These are phyloP conservation scores for Chalcis sispes DNA, from an alignment of 2,888 invertebrate species.

Conservation along the genomic window DNA sequence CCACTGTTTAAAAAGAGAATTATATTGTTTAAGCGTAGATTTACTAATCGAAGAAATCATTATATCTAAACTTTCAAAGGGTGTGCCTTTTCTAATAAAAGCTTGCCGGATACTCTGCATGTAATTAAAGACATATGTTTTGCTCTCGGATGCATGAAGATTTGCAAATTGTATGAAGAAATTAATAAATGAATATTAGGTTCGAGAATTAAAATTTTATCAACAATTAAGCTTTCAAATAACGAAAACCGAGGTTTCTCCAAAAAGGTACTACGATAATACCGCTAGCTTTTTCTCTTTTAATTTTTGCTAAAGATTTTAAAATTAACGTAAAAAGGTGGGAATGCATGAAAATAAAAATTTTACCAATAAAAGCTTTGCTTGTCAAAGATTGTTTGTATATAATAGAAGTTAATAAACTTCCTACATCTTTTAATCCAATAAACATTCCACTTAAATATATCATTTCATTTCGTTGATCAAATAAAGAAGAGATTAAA, in stretches of 20 bases:
- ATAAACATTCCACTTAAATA: not conserved
- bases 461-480: not conserved
- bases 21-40: slow-evolving; percentile 15
- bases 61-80: slow-evolving; percentile 15
- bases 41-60: not conserved
- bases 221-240: not conserved
- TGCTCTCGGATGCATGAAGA: slow-evolving; percentile 38
- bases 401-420: not conserved
- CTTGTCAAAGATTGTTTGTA: not conserved
- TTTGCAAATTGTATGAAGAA: slow-evolving; percentile 52
- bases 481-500: not conserved
- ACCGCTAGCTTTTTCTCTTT: slow-evolving; percentile 1
- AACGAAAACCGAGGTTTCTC: not conserved
- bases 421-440: not conserved
- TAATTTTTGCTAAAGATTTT: slow-evolving; percentile 8
- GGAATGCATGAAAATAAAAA: not conserved
- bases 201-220: not conserved
- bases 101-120: slow-evolving; percentile 52
- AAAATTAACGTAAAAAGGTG: slow-evolving; percentile 2
- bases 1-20: not conserved
- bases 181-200: slow-evolving; percentile 48
- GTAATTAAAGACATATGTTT: slow-evolving; percentile 51
- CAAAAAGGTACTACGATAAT: not conserved
- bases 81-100: slow-evolving; percentile 30
- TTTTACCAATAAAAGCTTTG: slow-evolving; percentile 4